Conservation (phyloP, 2,797 vertebrate species). For the Labroides dimidiatus region DNA sequence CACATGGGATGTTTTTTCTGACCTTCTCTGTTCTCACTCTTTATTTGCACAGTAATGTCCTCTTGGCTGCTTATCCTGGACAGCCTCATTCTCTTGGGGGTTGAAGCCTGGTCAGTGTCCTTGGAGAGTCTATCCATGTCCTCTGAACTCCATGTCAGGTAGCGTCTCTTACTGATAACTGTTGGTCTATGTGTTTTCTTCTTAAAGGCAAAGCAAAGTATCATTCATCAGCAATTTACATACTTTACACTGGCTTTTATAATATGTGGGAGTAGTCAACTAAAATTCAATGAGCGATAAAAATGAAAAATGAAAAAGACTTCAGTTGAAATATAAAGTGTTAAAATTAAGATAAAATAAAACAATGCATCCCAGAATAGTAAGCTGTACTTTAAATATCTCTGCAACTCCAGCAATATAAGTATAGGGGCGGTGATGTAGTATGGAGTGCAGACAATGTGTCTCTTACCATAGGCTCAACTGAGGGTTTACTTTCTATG, state of each 20-base stretch:
- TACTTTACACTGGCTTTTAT: no score
- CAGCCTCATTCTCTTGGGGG: constrained; percentile 73
- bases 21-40: constrained; percentile 64
- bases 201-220: constrained; percentile 47
- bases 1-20: not conserved
- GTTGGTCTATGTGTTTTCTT: constrained; percentile 71
- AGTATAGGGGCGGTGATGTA: no score
- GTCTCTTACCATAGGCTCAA: constrained; percentile 75
- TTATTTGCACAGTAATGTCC: constrained; percentile 63
- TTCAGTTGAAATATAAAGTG: no score
- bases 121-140: constrained; percentile 55
- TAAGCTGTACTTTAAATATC: no score
- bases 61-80: constrained; percentile 67
- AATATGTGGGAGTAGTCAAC: no score
- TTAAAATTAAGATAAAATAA: no score
- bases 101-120: constrained; percentile 56
- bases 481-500: constrained; percentile 32
- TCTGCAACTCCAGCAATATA: no score
- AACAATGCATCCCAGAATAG: no score
- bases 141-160: constrained; percentile 73
- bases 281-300: no score
- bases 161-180: constrained; percentile 61
- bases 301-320: no score
- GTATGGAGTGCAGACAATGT: no score
- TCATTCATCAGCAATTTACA: no score